Evolutionary conservation across 2,888 invertebrate species (phyloP).

Genomic region (Nesidiocoris tenuis): DNA sequence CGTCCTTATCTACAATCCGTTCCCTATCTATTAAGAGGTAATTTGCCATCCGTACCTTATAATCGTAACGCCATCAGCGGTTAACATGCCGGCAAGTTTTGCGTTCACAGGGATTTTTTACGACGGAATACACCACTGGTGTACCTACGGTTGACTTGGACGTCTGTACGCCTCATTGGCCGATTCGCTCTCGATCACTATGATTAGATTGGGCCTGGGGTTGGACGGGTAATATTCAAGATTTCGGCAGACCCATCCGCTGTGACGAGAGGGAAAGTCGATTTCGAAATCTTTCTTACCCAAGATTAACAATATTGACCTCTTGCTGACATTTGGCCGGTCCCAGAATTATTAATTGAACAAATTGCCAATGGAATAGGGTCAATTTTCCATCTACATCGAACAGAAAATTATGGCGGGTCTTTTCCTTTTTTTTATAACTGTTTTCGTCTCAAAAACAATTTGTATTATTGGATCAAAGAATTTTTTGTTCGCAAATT

Average conservation of each 20-base stretch:
- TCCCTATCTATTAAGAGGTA: slow-evolving; percentile 38
- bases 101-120: neutral
- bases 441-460: too few species aligned
- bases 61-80: slow-evolving; percentile 41
- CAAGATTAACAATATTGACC: neutral
- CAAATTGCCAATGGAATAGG: too few species aligned
- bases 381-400: too few species aligned
- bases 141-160: too few species aligned
- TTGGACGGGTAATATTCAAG: neutral
- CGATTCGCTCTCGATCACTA: neutral
- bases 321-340: neutral
- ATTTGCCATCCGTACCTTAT: slow-evolving; percentile 38
- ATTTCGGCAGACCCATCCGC: neutral
- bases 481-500: too few species aligned
- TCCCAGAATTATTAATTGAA: neutral
- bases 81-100: neutral
- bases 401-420: too few species aligned
- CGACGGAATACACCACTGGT: too few species aligned
- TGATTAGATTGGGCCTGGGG: neutral
- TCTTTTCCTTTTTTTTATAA: too few species aligned
- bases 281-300: neutral
- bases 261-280: neutral
- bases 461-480: too few species aligned
- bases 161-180: neutral
- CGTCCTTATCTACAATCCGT: neutral